Evolutionary conservation across 2,113 vertebrate species (phyloP).

Genomic region (Odocoileus hemionus): DNA sequence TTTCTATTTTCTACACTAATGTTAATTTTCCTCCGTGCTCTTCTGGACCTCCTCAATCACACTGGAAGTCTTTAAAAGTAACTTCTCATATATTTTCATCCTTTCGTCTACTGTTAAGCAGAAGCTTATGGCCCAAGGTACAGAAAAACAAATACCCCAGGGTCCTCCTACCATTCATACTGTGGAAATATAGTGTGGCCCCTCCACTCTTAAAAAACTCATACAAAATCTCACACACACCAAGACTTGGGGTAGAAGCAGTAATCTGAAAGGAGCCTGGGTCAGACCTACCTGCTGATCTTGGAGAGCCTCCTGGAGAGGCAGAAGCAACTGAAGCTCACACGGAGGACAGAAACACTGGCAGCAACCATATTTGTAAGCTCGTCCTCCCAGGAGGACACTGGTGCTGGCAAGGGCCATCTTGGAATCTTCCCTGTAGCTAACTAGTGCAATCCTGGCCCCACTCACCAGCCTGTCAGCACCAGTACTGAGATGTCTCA

Average conservation of each 20-base stretch:
- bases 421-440: background rate
- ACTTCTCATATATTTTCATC: background rate
- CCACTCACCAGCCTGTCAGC: background rate
- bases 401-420: background rate
- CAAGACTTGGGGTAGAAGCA: background rate
- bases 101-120: background rate
- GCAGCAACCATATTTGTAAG: background rate
- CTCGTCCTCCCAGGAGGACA: accelerated
- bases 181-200: background rate
- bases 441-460: background rate
- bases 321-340: background rate
- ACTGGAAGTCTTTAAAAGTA: background rate
- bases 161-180: background rate
- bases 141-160: background rate
- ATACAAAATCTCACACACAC: background rate
- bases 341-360: background rate
- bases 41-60: background rate
- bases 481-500: background rate
- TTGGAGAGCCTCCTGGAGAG: background rate
- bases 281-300: background rate
- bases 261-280: background rate
- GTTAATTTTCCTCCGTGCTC: background rate
- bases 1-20: background rate
- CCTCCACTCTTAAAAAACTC: background rate
- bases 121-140: background rate